A percentile compares a stretch with the other conserved stretches of the same genome.
phyloP scores from a whole-genome alignment of 2,888 invertebrate genomes.

The Catocala nupta region DNA sequence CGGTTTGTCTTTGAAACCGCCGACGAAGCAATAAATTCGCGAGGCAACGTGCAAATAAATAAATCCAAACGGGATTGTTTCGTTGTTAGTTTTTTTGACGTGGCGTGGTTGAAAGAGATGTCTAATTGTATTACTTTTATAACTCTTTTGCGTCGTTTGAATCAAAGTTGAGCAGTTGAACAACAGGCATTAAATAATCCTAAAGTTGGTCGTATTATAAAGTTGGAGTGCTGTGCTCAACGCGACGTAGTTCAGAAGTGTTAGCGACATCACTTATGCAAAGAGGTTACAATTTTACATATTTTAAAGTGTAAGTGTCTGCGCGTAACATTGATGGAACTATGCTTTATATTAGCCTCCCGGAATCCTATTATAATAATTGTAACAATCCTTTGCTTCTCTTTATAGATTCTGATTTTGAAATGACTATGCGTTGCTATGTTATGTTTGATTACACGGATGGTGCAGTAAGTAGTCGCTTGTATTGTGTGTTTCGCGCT shows the following conservation, averaged over 20 bases:
- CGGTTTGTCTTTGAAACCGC: constrained; percentile 3
- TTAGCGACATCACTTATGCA: constrained; percentile 49
- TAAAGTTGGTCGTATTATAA: constrained; percentile 41
- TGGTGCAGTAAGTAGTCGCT: no score
- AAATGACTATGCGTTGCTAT: no score
- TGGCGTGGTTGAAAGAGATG: neutral
- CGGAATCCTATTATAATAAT: neutral
- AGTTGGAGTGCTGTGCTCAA: constrained; percentile 34
- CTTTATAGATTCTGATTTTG: no score
- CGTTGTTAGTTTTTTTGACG: neutral
- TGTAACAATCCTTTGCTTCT: no score
- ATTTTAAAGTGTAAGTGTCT: constrained; percentile 18
- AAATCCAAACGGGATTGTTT: no score
- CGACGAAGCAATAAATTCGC: constrained; percentile 1
- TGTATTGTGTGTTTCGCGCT: no score
- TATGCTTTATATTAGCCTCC: neutral
- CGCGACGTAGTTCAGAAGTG: constrained; percentile 34
- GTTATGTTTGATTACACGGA: no score
- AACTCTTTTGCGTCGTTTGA: neutral
- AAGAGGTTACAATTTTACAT: constrained; percentile 44
- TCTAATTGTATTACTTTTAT: neutral
- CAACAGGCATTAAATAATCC: constrained; percentile 32
- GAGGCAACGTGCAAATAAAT: neutral
- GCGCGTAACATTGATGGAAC: constrained; percentile 10
- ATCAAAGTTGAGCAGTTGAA: constrained; percentile 19